Percentiles rank a stretch among this genome's conserved stretches.
Evolutionary conservation across 2,113 vertebrate species (phyloP).

Genomic region (Excalfactoria chinensis): DNA sequence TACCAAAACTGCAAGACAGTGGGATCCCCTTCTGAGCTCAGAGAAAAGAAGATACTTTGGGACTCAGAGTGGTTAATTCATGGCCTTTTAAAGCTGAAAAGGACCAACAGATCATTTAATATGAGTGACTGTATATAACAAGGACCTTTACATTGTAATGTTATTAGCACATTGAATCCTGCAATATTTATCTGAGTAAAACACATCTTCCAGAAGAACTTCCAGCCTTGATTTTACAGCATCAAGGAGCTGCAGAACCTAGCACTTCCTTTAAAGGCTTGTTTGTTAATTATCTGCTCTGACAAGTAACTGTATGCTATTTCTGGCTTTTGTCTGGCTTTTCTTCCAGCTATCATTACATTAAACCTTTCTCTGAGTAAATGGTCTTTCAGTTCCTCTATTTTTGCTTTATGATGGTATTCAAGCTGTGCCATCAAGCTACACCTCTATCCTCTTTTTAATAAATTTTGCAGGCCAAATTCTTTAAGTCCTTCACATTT

Average conservation of each 20-base stretch:
- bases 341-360: neutral
- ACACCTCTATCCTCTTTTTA: neutral
- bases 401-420: neutral
- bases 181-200: neutral
- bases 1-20: neutral
- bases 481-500: neutral
- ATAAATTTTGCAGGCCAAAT: neutral
- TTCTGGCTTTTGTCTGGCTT: slow-evolving; percentile 3
- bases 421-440: neutral
- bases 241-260: neutral
- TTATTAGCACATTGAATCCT: neutral
- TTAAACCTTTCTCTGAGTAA: neutral
- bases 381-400: neutral
- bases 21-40: neutral
- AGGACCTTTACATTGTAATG: neutral
- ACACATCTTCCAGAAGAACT: neutral
- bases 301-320: neutral
- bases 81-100: neutral
- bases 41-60: neutral
- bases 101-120: neutral
- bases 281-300: neutral
- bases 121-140: neutral
- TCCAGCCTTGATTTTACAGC: neutral
- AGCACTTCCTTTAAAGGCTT: neutral
- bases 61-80: neutral